Conservation (phyloP, 2,113 vertebrate genomes). For the Clarias macrocephalus region DNA sequence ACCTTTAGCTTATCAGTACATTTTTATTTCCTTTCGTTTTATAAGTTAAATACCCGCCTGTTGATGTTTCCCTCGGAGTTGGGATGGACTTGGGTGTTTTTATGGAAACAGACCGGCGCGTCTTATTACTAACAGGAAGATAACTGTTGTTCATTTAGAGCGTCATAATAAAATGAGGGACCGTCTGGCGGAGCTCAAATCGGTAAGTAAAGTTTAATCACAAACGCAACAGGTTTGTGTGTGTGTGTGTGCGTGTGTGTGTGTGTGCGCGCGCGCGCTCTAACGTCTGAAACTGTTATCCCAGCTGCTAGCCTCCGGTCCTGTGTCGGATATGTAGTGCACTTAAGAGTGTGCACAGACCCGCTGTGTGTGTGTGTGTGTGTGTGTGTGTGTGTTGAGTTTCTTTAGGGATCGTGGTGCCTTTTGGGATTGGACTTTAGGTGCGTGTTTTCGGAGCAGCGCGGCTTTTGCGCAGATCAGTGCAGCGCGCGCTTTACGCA, state of each 20-base stretch:
- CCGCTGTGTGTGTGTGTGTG: neutral
- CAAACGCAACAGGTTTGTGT: neutral
- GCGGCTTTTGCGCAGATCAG: slow-evolving; percentile 5
- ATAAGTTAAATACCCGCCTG: neutral
- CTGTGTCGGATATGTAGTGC: neutral
- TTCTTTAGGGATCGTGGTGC: neutral
- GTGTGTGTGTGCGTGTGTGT: too few species aligned
- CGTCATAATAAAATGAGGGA: slow-evolving; percentile 78
- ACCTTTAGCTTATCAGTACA: neutral
- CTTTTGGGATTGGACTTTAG: neutral
- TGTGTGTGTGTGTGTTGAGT: too few species aligned
- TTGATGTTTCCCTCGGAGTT: slow-evolving; percentile 1
- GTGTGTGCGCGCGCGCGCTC: neutral
- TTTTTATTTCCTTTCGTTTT: neutral
- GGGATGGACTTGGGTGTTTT: slow-evolving; percentile 34
- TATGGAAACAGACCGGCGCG: neutral
- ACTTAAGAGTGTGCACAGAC: neutral
- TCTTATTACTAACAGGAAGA: slow-evolving; percentile 7
- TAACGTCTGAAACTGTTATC: neutral
- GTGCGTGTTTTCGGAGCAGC: neutral
- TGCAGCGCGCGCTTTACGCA: neutral
- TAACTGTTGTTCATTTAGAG: neutral
- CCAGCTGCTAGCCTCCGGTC: neutral
- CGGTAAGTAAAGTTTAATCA: slow-evolving; percentile 70
- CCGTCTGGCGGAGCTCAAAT: slow-evolving; percentile 81